Percentiles rank a stretch among this genome's conserved stretches.
Evolutionary conservation across 2,113 vertebrate genomes (phyloP).

Genomic region (Neolamprologus modestus): DNA sequence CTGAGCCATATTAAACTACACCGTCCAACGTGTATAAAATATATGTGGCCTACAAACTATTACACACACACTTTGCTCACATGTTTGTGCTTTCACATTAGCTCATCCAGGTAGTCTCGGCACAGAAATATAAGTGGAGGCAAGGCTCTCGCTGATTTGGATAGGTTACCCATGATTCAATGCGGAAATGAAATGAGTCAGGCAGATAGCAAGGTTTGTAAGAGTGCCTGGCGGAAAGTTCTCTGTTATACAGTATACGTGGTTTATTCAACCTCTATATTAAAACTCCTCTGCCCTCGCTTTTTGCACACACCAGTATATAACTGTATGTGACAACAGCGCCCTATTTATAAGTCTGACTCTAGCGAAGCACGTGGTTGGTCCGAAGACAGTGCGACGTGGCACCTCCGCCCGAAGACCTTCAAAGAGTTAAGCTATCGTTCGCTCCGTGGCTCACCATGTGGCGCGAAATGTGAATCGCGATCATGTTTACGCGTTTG

Average conservation of each 20-base stretch:
- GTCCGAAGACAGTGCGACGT: not conserved
- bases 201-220: too few relatives aligned
- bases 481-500: rapidly evolving
- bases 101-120: rapidly evolving
- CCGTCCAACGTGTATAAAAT: not conserved
- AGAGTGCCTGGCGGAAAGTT: rapidly evolving
- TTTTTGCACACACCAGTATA: not conserved
- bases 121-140: too few relatives aligned
- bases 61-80: not conserved
- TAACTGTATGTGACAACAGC: not conserved
- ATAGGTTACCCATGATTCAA: too few relatives aligned
- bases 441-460: rapidly evolving
- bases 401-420: rapidly evolving
- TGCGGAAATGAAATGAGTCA: rapidly evolving
- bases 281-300: not conserved
- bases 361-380: rapidly evolving
- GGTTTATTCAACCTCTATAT: rapidly evolving
- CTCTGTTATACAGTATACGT: not conserved
- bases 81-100: too few relatives aligned
- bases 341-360: not conserved
- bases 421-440: rapidly evolving
- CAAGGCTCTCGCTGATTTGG: rapidly evolving
- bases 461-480: rapidly evolving
- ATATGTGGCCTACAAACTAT: not conserved
- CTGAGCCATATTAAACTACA: not conserved